Evolutionary conservation across 2,797 vertebrate species (phyloP), one percentile per base, ranked within the genome.

Genomic region (Leucoraja ocellata): DNA sequence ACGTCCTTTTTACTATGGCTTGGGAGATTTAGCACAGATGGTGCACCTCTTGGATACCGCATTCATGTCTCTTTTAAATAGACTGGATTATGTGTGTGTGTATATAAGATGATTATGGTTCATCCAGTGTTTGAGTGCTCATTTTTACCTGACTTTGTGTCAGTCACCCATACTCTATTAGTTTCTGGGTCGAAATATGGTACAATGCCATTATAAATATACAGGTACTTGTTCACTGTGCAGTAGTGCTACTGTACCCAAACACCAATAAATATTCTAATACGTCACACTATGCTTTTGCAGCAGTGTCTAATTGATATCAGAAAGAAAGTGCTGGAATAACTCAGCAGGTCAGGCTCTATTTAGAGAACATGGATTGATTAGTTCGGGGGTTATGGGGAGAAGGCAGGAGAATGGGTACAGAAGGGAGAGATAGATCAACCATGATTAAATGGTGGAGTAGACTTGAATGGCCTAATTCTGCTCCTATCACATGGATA

Each of bases 271-370:
- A 88, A 88, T 68, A 88, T 88, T 88, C 84, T 88, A 88, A 14
- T 63, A 88, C n/a, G 16, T 88, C 63, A 63, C 58, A 68, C 13
- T 88, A 88, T 7, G 1, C 63, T 21, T 88, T 84, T 61, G n/a
- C 84, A 88, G 65, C n/a, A 68, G 84, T 68, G 84, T 88, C 63
- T 88, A 88, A 88, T 88, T 63, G n/a, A 86, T 86, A 86, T 79
- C 36, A 74, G 71, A 21, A 74, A 25, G 13, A 54, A 54, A 54
- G 46, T 54, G 46, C 46, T 54, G 46, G 46, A 54, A 5, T 54
- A 54, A 54, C 46, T 5, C 46, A 54, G 4, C 46, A 54, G 4
- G 46, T 54, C 46, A 54, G 46, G 46, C 46, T 54, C 46, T 54
- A 54, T 54, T 54, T 54, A 54, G 46, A 54, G 46, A 54, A 54